Conservation (phyloP, 2,113 vertebrate species). For the Phalacrocorax brasilianus region DNA sequence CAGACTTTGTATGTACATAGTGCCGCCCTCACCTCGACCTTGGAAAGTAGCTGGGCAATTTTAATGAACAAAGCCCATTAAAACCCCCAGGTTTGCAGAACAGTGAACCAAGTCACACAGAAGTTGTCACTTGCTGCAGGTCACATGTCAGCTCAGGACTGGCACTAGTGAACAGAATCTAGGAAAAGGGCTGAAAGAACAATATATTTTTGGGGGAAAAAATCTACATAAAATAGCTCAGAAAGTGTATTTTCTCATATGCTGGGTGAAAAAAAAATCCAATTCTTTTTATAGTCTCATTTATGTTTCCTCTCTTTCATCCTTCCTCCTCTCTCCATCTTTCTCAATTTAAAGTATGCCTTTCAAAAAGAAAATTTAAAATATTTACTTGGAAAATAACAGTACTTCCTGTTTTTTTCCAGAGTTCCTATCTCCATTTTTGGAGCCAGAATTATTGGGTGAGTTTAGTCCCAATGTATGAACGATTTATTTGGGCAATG, state of each 20-base stretch:
- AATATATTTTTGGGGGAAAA: fast-evolving
- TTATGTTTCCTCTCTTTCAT: background rate
- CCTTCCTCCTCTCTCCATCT: background rate
- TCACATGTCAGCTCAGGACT: background rate
- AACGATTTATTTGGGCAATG: background rate
- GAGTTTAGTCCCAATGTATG: too few relatives aligned
- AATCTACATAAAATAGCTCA: background rate
- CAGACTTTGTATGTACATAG: background rate
- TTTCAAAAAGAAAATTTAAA: background rate
- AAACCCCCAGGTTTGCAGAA: background rate
- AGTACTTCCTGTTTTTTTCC: background rate
- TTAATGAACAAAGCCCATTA: background rate
- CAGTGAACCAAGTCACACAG: background rate
- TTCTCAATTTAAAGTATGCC: background rate
- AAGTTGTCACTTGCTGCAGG: background rate
- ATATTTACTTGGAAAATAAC: background rate
- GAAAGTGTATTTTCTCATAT: background rate
- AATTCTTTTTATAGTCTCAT: background rate
- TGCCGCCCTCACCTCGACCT: background rate
- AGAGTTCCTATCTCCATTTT: background rate
- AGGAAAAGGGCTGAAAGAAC: background rate
- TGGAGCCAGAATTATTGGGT: background rate
- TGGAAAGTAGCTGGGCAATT: background rate
- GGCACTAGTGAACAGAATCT: background rate
- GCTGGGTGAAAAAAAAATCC: background rate